These are phyloP conservation scores for Microcebus griseorufus DNA, from an alignment of 2,113 vertebrate genomes.

Conservation along the genomic window DNA sequence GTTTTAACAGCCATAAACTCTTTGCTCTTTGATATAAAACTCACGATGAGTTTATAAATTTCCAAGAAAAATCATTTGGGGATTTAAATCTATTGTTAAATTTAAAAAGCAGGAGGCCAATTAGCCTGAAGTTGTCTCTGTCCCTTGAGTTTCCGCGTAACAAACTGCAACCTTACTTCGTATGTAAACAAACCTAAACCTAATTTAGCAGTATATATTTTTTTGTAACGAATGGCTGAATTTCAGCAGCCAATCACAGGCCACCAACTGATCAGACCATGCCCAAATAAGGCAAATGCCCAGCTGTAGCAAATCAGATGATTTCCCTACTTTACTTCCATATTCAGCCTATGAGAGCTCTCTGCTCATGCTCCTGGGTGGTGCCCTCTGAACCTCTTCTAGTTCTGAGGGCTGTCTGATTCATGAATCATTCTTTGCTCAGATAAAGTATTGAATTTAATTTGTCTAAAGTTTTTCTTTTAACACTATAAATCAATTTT, in stretches of 20 bases:
- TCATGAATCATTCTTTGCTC: background rate
- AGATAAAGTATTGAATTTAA: background rate
- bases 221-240: background rate
- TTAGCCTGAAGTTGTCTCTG: background rate
- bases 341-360: background rate
- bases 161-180: background rate
- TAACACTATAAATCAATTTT: background rate
- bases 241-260: background rate
- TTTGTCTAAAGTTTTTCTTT: background rate
- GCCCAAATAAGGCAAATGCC: background rate
- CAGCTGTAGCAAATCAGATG: background rate
- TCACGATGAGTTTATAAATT: constrained; percentile 8
- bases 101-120: background rate
- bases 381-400: background rate
- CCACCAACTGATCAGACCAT: background rate
- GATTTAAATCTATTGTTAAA: background rate
- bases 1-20: background rate
- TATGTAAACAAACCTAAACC: background rate
- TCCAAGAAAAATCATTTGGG: constrained; percentile 31
- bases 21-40: background rate
- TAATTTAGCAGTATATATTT: background rate
- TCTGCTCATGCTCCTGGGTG: background rate
- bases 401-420: background rate
- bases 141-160: background rate
- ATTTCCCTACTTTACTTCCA: background rate